Evolutionary conservation across 2,888 invertebrate genomes (phyloP), one percentile per base, ranked within the genome.

Genomic region (Keiferia lycopersicella): DNA sequence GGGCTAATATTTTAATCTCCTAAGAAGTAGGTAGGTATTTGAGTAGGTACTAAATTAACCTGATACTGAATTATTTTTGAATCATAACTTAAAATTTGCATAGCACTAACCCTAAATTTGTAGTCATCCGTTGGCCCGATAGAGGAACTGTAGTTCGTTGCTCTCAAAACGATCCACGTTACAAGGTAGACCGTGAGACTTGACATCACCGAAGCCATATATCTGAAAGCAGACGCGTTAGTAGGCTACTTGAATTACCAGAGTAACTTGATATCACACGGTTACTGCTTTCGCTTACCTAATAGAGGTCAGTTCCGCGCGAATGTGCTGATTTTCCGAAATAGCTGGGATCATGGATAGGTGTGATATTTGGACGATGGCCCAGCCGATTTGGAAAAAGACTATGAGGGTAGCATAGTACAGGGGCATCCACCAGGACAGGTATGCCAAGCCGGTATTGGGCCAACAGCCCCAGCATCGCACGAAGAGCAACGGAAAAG

Each of bases 361-460:
- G 87, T 98, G 98, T 0, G 98, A 96, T 74, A 98, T 98, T 91
- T 98, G 98, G 1, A 96, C 96, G 8, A 96, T 92, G 0, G 98
- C 98, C 98, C 98, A 98, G 12, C 98, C 98, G 71, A 96, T 95
- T 90, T 98, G 98, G 86, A 98, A 97, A 71, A 97, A 87, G 11
- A 93, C 84, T 69, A 97, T 96, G 65, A 93, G 88, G 39, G 87
- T 73, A 0, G 92, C 88, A 72, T 94, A 94, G 80, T 93, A 93
- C 1, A 93, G 71, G 0, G 93, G 88, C 81, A 92, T 87, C 92
- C 92, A 92, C 92, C 92, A 92, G 4, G 75, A 71, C 1, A 88
- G 75, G 71, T 90, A 90, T 58, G 80, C 78, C 0, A 81, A 74
- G 60, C 83, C 73, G 2, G 78, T 78, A 12, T 80, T 80, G 0